Conservation (phyloP, 2,797 vertebrate genomes). For the Spea hammondii region DNA sequence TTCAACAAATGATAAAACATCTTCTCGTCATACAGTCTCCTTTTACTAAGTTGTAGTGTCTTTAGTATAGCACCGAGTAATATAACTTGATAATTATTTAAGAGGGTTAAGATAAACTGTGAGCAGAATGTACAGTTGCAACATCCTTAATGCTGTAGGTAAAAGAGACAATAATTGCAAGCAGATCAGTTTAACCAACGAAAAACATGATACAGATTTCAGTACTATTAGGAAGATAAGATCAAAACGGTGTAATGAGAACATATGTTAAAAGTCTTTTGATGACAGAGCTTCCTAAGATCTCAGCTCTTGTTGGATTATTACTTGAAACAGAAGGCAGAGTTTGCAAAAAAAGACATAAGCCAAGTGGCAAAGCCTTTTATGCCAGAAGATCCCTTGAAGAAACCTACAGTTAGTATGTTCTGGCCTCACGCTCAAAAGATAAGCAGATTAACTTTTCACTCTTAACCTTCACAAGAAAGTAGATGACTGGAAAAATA, state of each 20-base stretch:
- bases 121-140: background rate
- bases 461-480: slow-evolving; percentile 1
- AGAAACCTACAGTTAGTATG: slow-evolving; percentile 26
- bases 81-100: too few species aligned
- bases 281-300: slow-evolving; percentile 47
- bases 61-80: too few species aligned
- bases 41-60: too few species aligned
- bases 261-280: slow-evolving; percentile 50
- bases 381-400: slow-evolving; percentile 32
- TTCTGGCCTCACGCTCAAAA: slow-evolving; percentile 24
- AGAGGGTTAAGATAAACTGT: background rate
- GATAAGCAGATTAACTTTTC: slow-evolving; percentile 36
- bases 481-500: background rate
- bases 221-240: slow-evolving; percentile 50
- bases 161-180: slow-evolving; percentile 38
- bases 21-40: too few species aligned
- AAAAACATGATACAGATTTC: slow-evolving; percentile 41
- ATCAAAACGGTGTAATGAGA: slow-evolving; percentile 49
- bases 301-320: slow-evolving; percentile 45
- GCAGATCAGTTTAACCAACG: slow-evolving; percentile 41
- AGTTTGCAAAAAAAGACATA: slow-evolving; percentile 39
- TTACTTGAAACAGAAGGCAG: slow-evolving; percentile 47
- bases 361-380: slow-evolving; percentile 43
- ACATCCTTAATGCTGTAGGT: slow-evolving; percentile 11
- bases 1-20: too few species aligned